Conservation (phyloP, 2,797 vertebrate species). For the Premnoplex brunnescens region DNA sequence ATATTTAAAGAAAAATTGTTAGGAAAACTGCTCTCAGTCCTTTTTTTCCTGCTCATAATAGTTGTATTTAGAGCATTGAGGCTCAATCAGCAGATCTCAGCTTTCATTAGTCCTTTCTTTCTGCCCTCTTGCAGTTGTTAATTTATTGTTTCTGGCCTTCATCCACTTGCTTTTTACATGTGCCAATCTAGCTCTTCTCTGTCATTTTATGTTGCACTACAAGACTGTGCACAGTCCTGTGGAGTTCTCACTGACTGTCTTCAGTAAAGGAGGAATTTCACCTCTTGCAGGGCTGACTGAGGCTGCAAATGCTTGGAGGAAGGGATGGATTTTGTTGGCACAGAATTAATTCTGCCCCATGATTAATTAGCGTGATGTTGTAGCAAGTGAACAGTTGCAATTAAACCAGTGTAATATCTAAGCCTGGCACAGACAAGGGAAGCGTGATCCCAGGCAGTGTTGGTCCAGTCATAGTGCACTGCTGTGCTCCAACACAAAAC, state of each 20-base stretch:
- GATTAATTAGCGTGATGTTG: neutral
- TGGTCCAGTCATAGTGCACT: neutral
- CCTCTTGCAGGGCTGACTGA: neutral
- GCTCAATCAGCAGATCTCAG: neutral
- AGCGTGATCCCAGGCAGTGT: neutral
- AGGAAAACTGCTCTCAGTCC: neutral
- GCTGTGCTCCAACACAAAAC: neutral
- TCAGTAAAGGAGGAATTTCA: neutral
- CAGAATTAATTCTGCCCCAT: neutral
- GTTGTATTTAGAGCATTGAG: neutral
- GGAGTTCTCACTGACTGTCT: neutral
- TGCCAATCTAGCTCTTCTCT: neutral
- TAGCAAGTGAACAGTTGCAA: neutral
- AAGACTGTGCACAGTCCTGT: fast-evolving
- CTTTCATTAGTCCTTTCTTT: neutral
- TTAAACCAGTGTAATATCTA: neutral
- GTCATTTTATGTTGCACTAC: neutral
- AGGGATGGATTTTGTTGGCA: neutral
- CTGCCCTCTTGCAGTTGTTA: neutral
- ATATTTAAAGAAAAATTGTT: neutral
- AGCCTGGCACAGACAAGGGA: neutral
- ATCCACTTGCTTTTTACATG: neutral
- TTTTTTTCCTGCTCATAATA: neutral
- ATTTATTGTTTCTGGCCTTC: neutral
- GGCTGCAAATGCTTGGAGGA: neutral